phyloP scores from a whole-genome alignment of 2,113 vertebrate genomes.

The Anarhynchus alexandrinus region DNA sequence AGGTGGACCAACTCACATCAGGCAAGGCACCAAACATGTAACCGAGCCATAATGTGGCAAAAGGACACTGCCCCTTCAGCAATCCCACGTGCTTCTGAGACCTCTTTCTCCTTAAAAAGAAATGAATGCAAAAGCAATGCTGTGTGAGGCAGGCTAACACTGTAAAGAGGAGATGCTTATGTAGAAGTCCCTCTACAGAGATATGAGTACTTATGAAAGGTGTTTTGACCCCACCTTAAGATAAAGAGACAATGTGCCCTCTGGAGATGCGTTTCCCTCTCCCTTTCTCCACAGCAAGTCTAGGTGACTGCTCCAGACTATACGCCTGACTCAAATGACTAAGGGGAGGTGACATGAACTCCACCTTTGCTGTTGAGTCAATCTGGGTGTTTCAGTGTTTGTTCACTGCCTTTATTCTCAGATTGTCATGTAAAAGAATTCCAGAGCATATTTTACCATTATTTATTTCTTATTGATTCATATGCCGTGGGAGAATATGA shows the following conservation, averaged over 20 bases:
- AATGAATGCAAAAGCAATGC: not conserved
- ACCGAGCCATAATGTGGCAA: not conserved
- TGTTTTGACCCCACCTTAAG: not conserved
- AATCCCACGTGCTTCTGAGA: not conserved
- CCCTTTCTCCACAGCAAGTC: not conserved
- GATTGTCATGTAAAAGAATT: not conserved
- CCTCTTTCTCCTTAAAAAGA: not conserved
- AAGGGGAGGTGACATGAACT: not conserved
- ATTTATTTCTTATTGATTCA: constrained; percentile 27
- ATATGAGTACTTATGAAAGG: not conserved
- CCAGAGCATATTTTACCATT: not conserved
- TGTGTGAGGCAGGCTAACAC: not conserved
- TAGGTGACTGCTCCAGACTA: not conserved
- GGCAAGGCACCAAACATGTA: not conserved
- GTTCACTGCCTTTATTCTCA: not conserved
- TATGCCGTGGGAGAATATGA: not conserved
- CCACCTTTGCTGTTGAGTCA: not conserved
- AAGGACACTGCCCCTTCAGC: not conserved
- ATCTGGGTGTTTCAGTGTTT: not conserved
- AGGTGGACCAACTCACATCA: not conserved
- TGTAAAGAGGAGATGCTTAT: not conserved
- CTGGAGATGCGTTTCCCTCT: not conserved
- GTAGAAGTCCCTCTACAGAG: not conserved
- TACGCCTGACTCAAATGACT: not conserved
- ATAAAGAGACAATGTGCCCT: not conserved